Evolutionary conservation across 2,888 invertebrate genomes (phyloP), one percentile per base, ranked within the genome.

Genomic region (Epinotia nisella): DNA sequence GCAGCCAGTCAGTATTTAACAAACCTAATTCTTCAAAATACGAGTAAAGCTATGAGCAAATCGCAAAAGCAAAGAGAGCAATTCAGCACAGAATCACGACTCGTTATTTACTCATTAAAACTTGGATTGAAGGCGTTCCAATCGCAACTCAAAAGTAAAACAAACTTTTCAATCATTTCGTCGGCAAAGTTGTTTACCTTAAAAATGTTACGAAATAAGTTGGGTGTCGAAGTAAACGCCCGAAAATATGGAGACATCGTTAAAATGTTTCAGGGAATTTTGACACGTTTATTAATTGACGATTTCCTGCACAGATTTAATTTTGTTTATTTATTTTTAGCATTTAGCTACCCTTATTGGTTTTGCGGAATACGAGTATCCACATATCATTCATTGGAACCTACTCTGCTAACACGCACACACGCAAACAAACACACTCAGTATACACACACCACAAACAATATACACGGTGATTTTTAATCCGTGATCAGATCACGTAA

Each of bases 51-150:
- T 66, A 35, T 29, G 41, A 67, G 64, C 51, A 73, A 69, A 56
- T 24, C 74, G 77, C 71, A 77, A 76, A 78, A 79, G 82, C 83
- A 83, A 87, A 90, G 82, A 84, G 89, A 89, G 86, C 87, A 87
- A 85, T 86, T 81, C 81, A 82, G 80, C 76, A 75, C 77, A 71
- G 83, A 84, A 86, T 85, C 85, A 79, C 78, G 81, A 79, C 81
- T 90, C 83, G 90, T 91, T 91, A 91, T 92, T 91, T 92, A 90
- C 90, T 90, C 90, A 91, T 91, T 91, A 91, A 88, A 91, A 91
- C 87, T 91, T 91, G 77, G 83, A 88, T 89, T 87, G 88, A 84
- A 85, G 85, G 84, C 86, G 85, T 84, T 85, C 83, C 84, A 75
- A 86, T 82, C 85, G 84, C 79, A 82, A 76, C 74, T 78, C 78